Evolutionary conservation across 2,888 invertebrate genomes (phyloP), one percentile per base, ranked within the genome.

Genomic region (Eristalis arbustorum): DNA sequence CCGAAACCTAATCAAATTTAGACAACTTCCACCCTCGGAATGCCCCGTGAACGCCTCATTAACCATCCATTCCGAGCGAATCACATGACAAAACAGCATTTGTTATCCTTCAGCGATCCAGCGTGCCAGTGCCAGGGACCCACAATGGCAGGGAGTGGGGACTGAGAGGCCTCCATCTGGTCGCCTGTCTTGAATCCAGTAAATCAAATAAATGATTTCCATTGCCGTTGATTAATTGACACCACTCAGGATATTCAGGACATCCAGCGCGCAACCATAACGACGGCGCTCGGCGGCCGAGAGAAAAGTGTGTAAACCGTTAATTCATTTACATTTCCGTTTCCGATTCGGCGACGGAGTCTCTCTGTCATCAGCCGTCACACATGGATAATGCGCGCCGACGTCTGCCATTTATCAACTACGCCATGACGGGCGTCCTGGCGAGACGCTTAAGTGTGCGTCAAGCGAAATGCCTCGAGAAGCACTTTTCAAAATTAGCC

Each of bases 151-250:
- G 59, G 1, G 59, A 10, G 59, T n/a, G n/a, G n/a, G n/a, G 10
- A 5, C 13, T 11, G 59, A 22, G 31, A 10, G 8, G 1, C 31
- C 10, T 23, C 59, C 59, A 59, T 59, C 59, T 59, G 25, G 11
- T 59, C 11, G 4, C 14, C 49, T 59, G 14, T 34, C 31, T 61
- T 25, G 59, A 42, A 34, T 28, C 34, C 31, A 59, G 57, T 83
- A 83, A 78, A 87, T 83, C 78, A 87, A 87, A 83, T 78, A 79
- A 87, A 87, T 87, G 83, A 87, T 83, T 87, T 75, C 78, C 78
- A 83, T 67, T 79, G 77, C 71, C 40, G 71, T 66, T 87, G 87
- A 87, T 87, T 87, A 87, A 87, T 83, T 87, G 83, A 74, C 75
- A 67, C 61, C 75, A 75, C 67, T 73, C 72, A 68, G 75, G 57